phyloP scores from a whole-genome alignment of 2,113 vertebrate genomes.

The Elaphurus davidianus region DNA sequence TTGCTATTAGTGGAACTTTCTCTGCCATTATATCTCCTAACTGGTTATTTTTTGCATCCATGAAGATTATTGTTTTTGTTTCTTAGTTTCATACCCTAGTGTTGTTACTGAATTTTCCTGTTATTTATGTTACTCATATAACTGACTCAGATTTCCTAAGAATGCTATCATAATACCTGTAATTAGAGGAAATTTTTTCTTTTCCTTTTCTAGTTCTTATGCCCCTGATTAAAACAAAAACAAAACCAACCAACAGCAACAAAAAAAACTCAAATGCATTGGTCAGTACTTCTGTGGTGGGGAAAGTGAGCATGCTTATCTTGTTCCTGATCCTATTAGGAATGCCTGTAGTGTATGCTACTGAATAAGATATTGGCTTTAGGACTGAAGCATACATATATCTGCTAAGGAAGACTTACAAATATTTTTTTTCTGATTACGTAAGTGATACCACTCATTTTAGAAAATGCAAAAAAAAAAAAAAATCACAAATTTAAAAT shows the following conservation, averaged over 20 bases:
- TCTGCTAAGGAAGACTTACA: background rate
- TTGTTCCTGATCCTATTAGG: background rate
- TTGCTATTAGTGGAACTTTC: background rate
- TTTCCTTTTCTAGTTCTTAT: background rate
- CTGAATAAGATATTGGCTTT: background rate
- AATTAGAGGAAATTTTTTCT: background rate
- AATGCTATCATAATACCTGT: background rate
- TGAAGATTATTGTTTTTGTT: background rate
- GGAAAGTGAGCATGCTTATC: background rate
- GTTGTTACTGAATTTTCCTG: background rate
- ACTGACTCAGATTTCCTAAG: background rate
- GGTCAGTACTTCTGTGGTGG: background rate
- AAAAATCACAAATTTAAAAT: background rate
- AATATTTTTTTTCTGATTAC: background rate
- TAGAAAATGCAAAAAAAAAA: background rate
- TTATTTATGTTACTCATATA: background rate
- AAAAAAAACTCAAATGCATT: background rate
- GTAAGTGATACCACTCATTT: background rate
- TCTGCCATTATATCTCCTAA: background rate
- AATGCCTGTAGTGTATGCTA: background rate
- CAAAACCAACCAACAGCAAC: background rate
- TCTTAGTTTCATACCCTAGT: background rate
- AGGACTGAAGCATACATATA: background rate
- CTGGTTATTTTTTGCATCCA: background rate
- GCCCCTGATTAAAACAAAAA: background rate